phyloP scores from a whole-genome alignment of 1,140 invertebrate genomes.

The Lasioglossum albipes region DNA sequence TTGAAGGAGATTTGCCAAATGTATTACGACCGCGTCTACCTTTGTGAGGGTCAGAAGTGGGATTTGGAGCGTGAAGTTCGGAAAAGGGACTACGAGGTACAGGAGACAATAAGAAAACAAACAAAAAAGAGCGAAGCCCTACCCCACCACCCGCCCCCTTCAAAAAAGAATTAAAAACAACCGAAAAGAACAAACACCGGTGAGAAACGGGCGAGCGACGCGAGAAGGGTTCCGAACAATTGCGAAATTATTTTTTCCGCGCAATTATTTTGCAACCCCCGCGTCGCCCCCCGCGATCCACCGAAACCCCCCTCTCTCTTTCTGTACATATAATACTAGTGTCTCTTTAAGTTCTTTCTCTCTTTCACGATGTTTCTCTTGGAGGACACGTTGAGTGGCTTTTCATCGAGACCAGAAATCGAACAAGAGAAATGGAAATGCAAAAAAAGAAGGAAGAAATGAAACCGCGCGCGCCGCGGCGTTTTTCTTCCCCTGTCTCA shows the following conservation, averaged over 20 bases:
- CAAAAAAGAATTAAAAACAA: slow-evolving; percentile 8
- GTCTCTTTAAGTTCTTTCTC: slow-evolving; percentile 46
- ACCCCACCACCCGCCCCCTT: not conserved
- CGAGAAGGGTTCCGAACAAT: slow-evolving; percentile 37
- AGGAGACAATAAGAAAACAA: slow-evolving; percentile 50
- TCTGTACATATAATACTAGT: slow-evolving; percentile 49
- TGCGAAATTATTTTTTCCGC: slow-evolving; percentile 36
- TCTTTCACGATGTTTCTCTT: slow-evolving; percentile 58
- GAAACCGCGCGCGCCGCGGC: not conserved
- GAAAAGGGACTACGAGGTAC: slow-evolving; percentile 98
- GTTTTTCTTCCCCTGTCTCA: not conserved
- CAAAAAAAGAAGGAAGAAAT: not conserved
- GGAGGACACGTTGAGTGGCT: slow-evolving; percentile 48
- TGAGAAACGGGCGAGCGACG: slow-evolving; percentile 48
- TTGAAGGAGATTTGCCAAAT: slow-evolving; percentile 95
- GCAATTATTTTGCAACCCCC: slow-evolving; percentile 62
- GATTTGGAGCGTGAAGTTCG: slow-evolving; percentile 99
- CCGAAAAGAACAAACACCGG: slow-evolving; percentile 17
- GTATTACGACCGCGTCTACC: slow-evolving; percentile 96
- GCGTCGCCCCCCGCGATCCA: slow-evolving; percentile 26
- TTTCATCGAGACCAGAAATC: slow-evolving; percentile 19
- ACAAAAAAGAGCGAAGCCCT: slow-evolving; percentile 25
- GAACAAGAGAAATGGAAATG: not conserved
- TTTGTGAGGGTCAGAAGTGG: slow-evolving; percentile 99
- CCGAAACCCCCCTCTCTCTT: slow-evolving; percentile 12